phyloP scores from a whole-genome alignment of 2,113 vertebrate genomes.

The Leucopternis melanops region DNA sequence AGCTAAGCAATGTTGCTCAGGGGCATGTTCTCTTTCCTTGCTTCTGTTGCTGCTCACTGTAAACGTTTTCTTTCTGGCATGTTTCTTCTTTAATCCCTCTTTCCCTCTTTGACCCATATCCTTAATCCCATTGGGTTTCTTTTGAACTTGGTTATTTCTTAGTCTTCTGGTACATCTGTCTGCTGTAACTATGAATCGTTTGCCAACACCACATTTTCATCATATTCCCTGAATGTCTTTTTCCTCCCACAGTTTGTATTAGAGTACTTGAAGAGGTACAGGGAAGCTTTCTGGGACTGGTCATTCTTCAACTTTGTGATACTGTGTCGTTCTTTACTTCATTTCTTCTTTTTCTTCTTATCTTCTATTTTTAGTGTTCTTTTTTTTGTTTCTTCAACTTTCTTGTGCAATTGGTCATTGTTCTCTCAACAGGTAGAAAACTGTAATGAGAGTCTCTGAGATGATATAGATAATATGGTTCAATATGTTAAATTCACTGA shows the following conservation, averaged over 20 bases:
- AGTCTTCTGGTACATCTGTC: conserved; percentile 52
- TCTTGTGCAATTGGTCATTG: background rate
- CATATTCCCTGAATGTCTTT: conserved; percentile 6
- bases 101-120: conserved; percentile 67
- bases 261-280: conserved; percentile 26
- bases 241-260: conserved; percentile 38
- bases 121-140: conserved; percentile 70
- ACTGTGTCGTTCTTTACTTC: background rate
- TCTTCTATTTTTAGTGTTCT: conserved; percentile 7
- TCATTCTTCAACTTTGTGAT: conserved; percentile 34
- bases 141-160: conserved; percentile 67
- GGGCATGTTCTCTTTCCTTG: conserved; percentile 63
- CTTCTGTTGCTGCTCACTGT: conserved; percentile 69
- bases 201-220: conserved; percentile 58
- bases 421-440: background rate
- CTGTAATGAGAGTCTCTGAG: background rate
- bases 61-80: conserved; percentile 69
- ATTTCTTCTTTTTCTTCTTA: conserved; percentile 9
- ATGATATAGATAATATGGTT: background rate
- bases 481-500: background rate
- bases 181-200: conserved; percentile 52
- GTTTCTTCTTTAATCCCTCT: conserved; percentile 70
- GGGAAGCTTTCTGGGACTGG: conserved; percentile 21
- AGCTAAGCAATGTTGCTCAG: conserved; percentile 56
- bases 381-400: background rate